Conservation (phyloP, 1,140 invertebrate species). For the Drosophila simulans region DNA sequence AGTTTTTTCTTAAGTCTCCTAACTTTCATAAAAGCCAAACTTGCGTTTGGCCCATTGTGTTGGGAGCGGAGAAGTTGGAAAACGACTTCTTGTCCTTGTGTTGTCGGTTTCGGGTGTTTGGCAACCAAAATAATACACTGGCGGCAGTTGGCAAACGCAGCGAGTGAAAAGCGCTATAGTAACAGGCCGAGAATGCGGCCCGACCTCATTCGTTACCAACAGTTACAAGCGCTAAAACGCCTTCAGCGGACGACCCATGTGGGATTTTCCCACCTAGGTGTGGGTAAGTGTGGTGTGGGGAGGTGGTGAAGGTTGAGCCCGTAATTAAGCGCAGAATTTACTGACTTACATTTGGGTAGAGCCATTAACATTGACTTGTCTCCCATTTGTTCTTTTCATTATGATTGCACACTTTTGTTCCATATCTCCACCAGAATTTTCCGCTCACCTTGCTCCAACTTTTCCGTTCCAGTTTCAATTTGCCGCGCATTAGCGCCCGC, state of each 20-base stretch:
- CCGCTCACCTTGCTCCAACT: constrained; percentile 4
- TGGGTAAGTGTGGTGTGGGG: constrained; percentile 9
- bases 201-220: constrained; percentile 80
- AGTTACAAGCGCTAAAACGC: constrained; percentile 77
- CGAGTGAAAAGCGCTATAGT: constrained; percentile 52
- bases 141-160: constrained; percentile 38
- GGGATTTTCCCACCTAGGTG: constrained; percentile 28
- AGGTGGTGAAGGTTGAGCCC: constrained; percentile 5
- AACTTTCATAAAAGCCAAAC: too few species aligned
- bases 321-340: constrained; percentile 53
- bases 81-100: constrained; percentile 63
- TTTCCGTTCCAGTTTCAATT: constrained; percentile 85
- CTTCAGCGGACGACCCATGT: constrained; percentile 48
- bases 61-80: neutral
- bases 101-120: constrained; percentile 72
- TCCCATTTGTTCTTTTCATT: constrained; percentile 14
- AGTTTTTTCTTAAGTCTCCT: too few species aligned
- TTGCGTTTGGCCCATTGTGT: constrained; percentile 22
- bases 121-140: constrained; percentile 69
- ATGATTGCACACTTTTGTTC: constrained; percentile 9
- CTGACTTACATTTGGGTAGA: constrained; percentile 34
- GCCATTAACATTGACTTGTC: constrained; percentile 44
- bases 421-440: constrained; percentile 5
- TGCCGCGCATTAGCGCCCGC: constrained; percentile 86
- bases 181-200: constrained; percentile 33